phyloP scores from a whole-genome alignment of 2,797 vertebrate genomes.

The Parotocinclus haroldoi region DNA sequence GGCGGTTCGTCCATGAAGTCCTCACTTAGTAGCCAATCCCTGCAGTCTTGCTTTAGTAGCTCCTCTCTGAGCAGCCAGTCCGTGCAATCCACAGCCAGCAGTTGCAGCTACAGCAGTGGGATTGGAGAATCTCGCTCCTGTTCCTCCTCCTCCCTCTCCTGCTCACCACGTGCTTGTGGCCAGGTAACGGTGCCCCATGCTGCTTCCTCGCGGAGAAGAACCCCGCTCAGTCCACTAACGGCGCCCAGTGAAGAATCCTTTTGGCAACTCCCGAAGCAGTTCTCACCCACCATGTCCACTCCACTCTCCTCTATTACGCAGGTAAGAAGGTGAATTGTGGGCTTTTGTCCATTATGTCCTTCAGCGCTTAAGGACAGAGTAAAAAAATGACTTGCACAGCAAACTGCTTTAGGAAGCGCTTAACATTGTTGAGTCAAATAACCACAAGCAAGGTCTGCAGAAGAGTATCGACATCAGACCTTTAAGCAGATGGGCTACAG shows the following conservation, averaged over 20 bases:
- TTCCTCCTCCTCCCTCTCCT: constrained; percentile 57
- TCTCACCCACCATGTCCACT: constrained; percentile 80
- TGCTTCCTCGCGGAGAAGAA: constrained; percentile 67
- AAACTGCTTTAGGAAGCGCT: too few relatives aligned
- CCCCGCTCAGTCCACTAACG: constrained; percentile 77
- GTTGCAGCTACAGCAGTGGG: constrained; percentile 61
- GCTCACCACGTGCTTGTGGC: constrained; percentile 44
- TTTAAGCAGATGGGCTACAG: too few relatives aligned
- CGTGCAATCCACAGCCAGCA: constrained; percentile 61
- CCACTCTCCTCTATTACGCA: constrained; percentile 80
- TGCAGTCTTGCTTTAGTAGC: constrained; percentile 62
- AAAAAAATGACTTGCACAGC: not conserved
- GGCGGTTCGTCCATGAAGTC: constrained; percentile 75
- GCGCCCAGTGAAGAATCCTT: constrained; percentile 71
- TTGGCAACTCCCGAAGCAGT: constrained; percentile 78
- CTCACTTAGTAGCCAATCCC: constrained; percentile 67
- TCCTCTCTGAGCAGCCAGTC: constrained; percentile 66
- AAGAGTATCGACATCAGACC: too few relatives aligned
- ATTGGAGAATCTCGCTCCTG: constrained; percentile 52
- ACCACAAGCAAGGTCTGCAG: too few relatives aligned
- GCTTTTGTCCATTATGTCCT: not conserved
- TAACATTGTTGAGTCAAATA: too few relatives aligned
- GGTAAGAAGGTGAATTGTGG: constrained; percentile 54
- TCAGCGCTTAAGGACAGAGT: not conserved
- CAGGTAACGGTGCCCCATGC: constrained; percentile 41